These are phyloP conservation scores for Rafetus swinhoei DNA, from an alignment of 2,113 vertebrate genomes.

Conservation along the genomic window DNA sequence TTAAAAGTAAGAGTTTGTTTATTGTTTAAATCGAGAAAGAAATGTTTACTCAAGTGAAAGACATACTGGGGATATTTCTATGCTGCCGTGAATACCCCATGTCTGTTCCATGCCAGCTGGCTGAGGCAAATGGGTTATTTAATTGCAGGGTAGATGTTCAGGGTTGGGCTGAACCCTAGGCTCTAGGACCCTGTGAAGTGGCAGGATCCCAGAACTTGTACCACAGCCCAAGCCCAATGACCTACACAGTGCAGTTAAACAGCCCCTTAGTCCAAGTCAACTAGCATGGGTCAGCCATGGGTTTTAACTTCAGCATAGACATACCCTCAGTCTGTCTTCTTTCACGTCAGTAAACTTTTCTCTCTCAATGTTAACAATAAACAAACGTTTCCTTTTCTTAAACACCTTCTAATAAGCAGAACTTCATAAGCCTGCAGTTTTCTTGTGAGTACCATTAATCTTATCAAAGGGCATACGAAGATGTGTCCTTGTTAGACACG, in stretches of 20 bases:
- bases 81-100: not conserved
- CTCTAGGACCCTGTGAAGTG: not conserved
- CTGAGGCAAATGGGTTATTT: not conserved
- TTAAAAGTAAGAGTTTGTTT: too few relatives aligned
- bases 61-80: rapidly evolving
- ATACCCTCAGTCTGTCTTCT: not conserved
- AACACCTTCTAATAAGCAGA: not conserved
- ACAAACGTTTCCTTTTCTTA: rapidly evolving
- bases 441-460: not conserved
- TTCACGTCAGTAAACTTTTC: not conserved
- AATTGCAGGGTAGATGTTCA: not conserved
- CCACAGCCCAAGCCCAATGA: not conserved
- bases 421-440: not conserved
- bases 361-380: not conserved
- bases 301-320: not conserved
- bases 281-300: not conserved
- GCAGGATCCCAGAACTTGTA: not conserved
- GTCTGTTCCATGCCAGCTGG: not conserved
- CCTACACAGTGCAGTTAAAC: not conserved
- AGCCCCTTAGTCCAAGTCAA: not conserved
- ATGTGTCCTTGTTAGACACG: not conserved
- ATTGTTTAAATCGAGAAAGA: too few relatives aligned
- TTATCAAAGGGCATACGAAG: not conserved
- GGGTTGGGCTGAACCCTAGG: not conserved
- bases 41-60: too few relatives aligned